Base-by-base conservation (phyloP, 1,140 invertebrate species). In the Xylocopa sonorina region DNA sequence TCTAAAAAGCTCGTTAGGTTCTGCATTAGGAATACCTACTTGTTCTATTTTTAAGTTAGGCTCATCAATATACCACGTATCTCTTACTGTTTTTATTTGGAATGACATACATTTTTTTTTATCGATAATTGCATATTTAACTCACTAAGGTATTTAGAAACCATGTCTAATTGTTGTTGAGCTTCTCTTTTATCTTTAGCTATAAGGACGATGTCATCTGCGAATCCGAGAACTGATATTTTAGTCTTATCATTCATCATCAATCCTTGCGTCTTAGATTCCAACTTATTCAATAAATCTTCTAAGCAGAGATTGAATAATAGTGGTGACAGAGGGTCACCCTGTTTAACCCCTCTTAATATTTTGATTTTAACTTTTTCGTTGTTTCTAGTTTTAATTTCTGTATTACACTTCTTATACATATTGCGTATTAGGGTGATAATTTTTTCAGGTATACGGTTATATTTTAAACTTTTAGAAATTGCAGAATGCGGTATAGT, bases 281-380 rank as follows among this genome's bases (percentile, higher is more conserved):
- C 58, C 3, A 63, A 7, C 18, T 6, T 4, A 18, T 55, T 38
- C 9, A 53, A 16, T 2, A 69, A 16, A 0, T 50, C 41, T 27
- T 72, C 57, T 2, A 72, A 34, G 16, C 7, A 18, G 3, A 72
- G 7, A 18, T 72, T 72, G 10, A 72, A 72, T 32, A 72, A 34
- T 21, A 72, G 27, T 0, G 69, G 69, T 0, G 69, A 72, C 5
- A 72, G 3, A 34, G 69, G 69, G 41, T 72, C 69, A 0, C 69
- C 69, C n/a, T 72, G 69, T 48, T 72, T 72, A 0, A 72, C 69
- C 0, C 69, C 55, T 62, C 55, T 46, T 1, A 21, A 14, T 50
- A 72, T 60, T 18, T 48, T 58, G 34, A 72, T 50, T 14, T 48
- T 3, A 10, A 60, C 29, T 2, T 3, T 9, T 32, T 55, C 38